Evolutionary conservation across 2,797 vertebrate species (phyloP), one percentile per base, ranked within the genome.

Genomic region (Ctenopoma kingsleyae): DNA sequence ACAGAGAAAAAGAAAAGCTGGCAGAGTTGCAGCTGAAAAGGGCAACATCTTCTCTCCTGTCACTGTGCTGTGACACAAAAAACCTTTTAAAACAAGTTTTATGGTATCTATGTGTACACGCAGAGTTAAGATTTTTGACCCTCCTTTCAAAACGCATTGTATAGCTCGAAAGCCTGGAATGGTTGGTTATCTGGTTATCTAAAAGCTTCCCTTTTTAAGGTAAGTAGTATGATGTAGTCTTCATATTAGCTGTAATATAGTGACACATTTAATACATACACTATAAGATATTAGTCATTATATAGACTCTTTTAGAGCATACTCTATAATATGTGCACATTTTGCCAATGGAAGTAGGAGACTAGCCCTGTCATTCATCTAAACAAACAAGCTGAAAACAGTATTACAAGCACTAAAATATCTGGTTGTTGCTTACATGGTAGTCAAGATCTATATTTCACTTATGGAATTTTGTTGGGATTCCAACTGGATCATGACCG

Each of bases 21-120:
- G 8, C 61, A 62, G 38, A 55, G 36, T 25, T 8, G 16, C 25
- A 23, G 61, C 41, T 41, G 23, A 51, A 43, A 50, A 12, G 19
- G 69, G 53, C 56, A 27, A 38, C 22, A 15, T 36, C 52, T 40
- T n/a, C 12, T 56, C 23, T 32, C 48, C 44, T 19, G 12, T 71
- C 36, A 46, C 41, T 30, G 22, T 8, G 27, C 35, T 27, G 6
- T 63, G 11, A 58, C 51, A 66, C 4, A 51, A 19, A 38, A 62
- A 63, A 36, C 22, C 16, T 38, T 67, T 59, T 53, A 25, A 44
- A 60, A 50, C 11, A 32, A 5, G 30, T 32, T 32, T 6, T 32
- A 8, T 23, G 8, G 30, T 20, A 53, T 76, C 41, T 32, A 47
- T 12, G 30, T 64, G 41, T 36, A 11, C 3, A 1, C 32, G 16